Evolutionary conservation across 1,140 invertebrate genomes (phyloP).

Genomic region (Papilio aristodemus): DNA sequence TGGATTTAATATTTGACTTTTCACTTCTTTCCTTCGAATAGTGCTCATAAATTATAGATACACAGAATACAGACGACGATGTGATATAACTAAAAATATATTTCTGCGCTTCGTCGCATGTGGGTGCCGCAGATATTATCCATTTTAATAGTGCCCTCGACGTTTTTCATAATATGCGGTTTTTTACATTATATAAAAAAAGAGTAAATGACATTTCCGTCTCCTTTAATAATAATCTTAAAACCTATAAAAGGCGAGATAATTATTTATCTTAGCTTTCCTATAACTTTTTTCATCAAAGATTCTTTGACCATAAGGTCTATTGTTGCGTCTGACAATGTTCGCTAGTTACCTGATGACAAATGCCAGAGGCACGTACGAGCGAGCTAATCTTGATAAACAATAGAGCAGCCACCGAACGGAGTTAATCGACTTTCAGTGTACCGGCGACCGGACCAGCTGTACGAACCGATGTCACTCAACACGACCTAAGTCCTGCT

Average conservation of each 20-base stretch:
- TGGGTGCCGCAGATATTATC: not conserved
- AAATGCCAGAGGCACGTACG: slow-evolving; percentile 13
- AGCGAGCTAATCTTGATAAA: slow-evolving; percentile 17
- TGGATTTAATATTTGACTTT: slow-evolving; percentile 24
- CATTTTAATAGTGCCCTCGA: too few relatives aligned
- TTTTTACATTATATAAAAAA: too few relatives aligned
- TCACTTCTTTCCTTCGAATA: slow-evolving; percentile 4
- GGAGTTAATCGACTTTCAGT: slow-evolving; percentile 28
- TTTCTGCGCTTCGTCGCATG: not conserved
- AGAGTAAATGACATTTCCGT: too few relatives aligned
- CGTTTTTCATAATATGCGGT: too few relatives aligned
- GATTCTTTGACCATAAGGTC: not conserved
- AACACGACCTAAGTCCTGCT: slow-evolving; percentile 40
- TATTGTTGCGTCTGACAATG: slow-evolving; percentile 16
- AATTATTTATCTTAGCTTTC: too few relatives aligned
- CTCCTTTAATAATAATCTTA: too few relatives aligned
- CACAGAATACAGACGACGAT: not conserved
- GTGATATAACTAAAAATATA: not conserved
- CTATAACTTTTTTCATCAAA: not conserved
- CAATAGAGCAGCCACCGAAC: slow-evolving; percentile 23
- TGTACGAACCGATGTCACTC: slow-evolving; percentile 11
- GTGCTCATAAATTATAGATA: not conserved
- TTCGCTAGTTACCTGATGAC: slow-evolving; percentile 6
- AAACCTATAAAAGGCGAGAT: too few relatives aligned
- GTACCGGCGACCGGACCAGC: not conserved